Evolutionary conservation across 2,113 vertebrate species (phyloP).

Genomic region (Psilopsiagon aymara): DNA sequence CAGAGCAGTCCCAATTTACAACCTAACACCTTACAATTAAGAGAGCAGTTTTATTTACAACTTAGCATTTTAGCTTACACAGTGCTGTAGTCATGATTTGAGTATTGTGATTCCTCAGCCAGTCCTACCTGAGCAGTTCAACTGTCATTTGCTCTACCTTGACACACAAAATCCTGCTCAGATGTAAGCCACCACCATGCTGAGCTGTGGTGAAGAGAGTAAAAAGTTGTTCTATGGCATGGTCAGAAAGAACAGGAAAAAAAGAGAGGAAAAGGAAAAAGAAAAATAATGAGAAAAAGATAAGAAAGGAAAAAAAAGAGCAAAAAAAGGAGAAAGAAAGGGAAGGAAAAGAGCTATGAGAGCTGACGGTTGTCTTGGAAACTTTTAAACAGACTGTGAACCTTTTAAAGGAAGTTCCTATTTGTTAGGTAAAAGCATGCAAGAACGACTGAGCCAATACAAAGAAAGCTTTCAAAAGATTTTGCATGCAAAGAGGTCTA

Average conservation of each 20-base stretch:
- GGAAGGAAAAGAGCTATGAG: not conserved
- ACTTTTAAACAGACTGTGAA: not conserved
- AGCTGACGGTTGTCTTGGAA: not conserved
- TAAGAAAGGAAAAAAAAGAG: too few species aligned
- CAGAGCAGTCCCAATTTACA: not conserved
- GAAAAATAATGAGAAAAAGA: not conserved
- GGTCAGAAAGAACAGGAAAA: not conserved
- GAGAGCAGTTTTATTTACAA: not conserved
- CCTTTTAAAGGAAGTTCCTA: not conserved
- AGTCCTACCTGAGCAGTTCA: not conserved
- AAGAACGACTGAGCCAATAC: not conserved
- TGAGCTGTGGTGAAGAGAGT: not conserved
- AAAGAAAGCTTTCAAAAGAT: not conserved
- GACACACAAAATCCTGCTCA: not conserved
- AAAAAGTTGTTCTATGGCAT: not conserved
- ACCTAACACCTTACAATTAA: not conserved
- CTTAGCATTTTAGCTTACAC: not conserved
- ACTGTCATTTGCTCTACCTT: not conserved
- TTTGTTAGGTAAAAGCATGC: not conserved
- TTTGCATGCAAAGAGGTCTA: not conserved
- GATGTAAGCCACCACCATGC: not conserved
- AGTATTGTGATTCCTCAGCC: not conserved
- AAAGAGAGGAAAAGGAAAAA: not conserved
- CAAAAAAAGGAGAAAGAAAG: not conserved
- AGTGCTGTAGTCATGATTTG: not conserved